Evolutionary conservation across 2,797 vertebrate genomes (phyloP).

Genomic region (Ataeniobius toweri): DNA sequence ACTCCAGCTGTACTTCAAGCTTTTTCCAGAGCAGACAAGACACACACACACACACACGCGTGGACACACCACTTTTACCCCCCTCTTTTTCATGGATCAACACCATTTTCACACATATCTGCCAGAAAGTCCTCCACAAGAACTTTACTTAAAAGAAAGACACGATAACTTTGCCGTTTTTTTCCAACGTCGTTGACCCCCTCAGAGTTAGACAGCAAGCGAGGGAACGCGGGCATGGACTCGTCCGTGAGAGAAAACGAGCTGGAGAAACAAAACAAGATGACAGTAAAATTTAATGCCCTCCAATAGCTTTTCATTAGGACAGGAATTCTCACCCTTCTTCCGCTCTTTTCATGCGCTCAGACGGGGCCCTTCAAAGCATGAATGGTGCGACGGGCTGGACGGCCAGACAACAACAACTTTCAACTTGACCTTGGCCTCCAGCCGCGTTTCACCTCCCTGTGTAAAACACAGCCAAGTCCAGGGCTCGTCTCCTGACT

Average conservation of each 20-base stretch:
- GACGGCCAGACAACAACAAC: slow-evolving; percentile 87
- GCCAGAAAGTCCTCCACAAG: slow-evolving; percentile 55
- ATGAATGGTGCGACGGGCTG: slow-evolving; percentile 83
- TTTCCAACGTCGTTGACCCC: background rate
- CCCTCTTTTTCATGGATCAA: slow-evolving; percentile 43
- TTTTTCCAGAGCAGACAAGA: slow-evolving; percentile 27
- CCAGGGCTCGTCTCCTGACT: slow-evolving; percentile 64
- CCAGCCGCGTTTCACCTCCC: slow-evolving; percentile 83
- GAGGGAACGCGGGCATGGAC: slow-evolving; percentile 33
- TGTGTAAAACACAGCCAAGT: slow-evolving; percentile 77
- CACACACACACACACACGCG: slow-evolving; percentile 16
- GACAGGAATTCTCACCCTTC: slow-evolving; percentile 80
- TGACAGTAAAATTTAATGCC: slow-evolving; percentile 79
- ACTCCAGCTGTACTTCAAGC: background rate
- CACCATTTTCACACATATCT: slow-evolving; percentile 68
- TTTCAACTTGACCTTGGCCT: slow-evolving; percentile 99
- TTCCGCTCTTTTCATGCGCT: slow-evolving; percentile 79
- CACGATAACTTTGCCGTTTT: slow-evolving; percentile 21
- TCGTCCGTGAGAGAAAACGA: slow-evolving; percentile 52
- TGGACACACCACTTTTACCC: slow-evolving; percentile 11
- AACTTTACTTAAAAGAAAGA: slow-evolving; percentile 32
- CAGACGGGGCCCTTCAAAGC: slow-evolving; percentile 77
- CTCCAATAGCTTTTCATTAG: slow-evolving; percentile 77
- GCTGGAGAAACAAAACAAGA: slow-evolving; percentile 60
- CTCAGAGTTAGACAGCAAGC: slow-evolving; percentile 27